Percentiles rank a stretch among this genome's conserved stretches.
phyloP scores from a whole-genome alignment of 2,888 invertebrate genomes.

The Diadegma fenestrale region DNA sequence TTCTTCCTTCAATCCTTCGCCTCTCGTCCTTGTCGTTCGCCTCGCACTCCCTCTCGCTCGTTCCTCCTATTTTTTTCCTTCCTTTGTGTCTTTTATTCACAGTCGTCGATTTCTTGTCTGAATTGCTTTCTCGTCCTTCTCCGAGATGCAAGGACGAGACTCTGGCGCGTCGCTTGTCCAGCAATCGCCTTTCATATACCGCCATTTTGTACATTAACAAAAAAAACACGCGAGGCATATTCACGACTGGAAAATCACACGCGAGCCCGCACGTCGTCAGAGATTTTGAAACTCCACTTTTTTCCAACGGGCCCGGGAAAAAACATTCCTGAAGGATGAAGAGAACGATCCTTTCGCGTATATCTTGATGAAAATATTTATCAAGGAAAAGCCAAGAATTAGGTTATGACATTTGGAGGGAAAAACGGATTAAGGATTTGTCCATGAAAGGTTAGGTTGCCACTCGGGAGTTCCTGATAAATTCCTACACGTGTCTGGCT shows the following conservation, averaged over 20 bases:
- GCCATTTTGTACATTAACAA: slow-evolving; percentile 2
- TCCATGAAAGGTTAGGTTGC: slow-evolving; percentile 19
- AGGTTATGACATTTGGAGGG: slow-evolving; percentile 1
- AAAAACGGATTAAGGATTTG: neutral
- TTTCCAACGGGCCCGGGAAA: neutral
- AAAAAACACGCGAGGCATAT: neutral
- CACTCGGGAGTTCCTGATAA: slow-evolving; percentile 33
- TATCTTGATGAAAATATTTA: neutral
- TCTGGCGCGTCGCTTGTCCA: slow-evolving; percentile 5
- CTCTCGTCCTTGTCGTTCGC: slow-evolving; percentile 45
- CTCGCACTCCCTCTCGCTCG: slow-evolving; percentile 1
- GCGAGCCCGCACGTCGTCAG: neutral
- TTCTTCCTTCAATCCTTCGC: slow-evolving; percentile 62
- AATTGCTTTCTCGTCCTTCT: slow-evolving; percentile 52
- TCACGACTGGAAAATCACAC: neutral
- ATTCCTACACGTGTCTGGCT: slow-evolving; percentile 42
- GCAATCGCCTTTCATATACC: slow-evolving; percentile 28
- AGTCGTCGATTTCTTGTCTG: slow-evolving; percentile 39
- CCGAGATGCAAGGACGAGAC: slow-evolving; percentile 52
- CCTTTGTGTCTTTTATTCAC: slow-evolving; percentile 26
- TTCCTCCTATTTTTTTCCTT: neutral
- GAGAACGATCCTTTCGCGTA: neutral
- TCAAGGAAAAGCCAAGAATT: neutral
- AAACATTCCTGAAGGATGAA: neutral
- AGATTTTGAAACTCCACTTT: too few species aligned